Conservation (phyloP, 2,797 vertebrate genomes). For the Poecilia picta region DNA sequence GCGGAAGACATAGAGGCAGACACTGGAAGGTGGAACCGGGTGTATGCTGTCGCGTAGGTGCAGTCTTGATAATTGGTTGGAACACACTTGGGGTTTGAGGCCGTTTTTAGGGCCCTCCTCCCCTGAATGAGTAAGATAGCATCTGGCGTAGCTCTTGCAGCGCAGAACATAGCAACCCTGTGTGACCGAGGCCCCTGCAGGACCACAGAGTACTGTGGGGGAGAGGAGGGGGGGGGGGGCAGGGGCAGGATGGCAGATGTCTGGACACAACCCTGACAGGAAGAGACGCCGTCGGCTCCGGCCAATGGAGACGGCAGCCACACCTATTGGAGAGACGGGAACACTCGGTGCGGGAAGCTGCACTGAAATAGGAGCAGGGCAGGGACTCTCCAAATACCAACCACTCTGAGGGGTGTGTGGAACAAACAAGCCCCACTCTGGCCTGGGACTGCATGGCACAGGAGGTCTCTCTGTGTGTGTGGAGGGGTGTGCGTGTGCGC, state of each 20-base stretch:
- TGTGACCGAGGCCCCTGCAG: constrained; percentile 21
- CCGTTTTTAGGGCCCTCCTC: constrained; percentile 10
- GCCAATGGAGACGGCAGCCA: constrained; percentile 64
- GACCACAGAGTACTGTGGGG: constrained; percentile 14
- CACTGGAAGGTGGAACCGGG: background rate
- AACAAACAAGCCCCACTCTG: constrained; percentile 75
- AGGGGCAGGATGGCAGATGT: constrained; percentile 46
- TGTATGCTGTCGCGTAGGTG: background rate
- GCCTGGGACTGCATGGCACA: constrained; percentile 65
- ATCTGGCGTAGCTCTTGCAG: constrained; percentile 21
- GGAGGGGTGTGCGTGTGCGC: constrained; percentile 33
- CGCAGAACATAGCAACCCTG: constrained; percentile 25
- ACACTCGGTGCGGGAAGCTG: constrained; percentile 63
- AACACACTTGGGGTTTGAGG: constrained; percentile 3
- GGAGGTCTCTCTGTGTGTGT: constrained; percentile 41
- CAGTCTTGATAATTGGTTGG: constrained; percentile 28
- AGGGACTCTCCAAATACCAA: constrained; percentile 75
- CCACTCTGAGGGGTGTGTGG: constrained; percentile 71
- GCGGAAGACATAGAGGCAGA: constrained; percentile 2
- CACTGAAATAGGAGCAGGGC: constrained; percentile 82
- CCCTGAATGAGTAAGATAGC: constrained; percentile 12
- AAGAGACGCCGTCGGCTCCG: constrained; percentile 53
- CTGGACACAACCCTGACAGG: constrained; percentile 57
- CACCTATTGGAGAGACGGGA: constrained; percentile 74
- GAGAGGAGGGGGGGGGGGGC: background rate